These are phyloP conservation scores for Delichon dasypus DNA, from an alignment of 2,797 vertebrate genomes.

Conservation along the genomic window DNA sequence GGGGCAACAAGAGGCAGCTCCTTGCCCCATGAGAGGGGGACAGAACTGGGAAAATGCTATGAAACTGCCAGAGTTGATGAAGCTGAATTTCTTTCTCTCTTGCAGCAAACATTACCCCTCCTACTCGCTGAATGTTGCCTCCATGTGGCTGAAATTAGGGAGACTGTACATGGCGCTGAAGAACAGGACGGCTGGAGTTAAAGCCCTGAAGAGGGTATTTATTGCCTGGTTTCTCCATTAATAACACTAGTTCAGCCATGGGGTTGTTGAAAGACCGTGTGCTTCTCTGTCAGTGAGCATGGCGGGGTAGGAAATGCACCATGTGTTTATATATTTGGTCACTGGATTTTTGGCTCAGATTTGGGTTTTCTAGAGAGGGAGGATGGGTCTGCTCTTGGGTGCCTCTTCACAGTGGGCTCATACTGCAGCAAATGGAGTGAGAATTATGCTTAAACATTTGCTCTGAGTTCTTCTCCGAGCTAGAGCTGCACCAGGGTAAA, in stretches of 20 bases:
- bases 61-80: constrained; percentile 15
- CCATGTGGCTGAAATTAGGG: constrained; percentile 94
- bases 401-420: background rate
- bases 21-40: background rate
- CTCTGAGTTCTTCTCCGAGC: background rate
- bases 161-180: constrained; percentile 85
- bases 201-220: constrained; percentile 88
- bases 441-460: background rate
- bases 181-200: constrained; percentile 73
- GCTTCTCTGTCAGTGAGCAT: background rate
- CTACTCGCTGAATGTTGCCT: constrained; percentile 93
- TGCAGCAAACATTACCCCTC: constrained; percentile 88
- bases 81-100: constrained; percentile 13
- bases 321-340: background rate
- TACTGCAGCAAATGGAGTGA: background rate
- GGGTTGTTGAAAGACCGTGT: background rate
- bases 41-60: background rate
- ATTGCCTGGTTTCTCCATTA: background rate
- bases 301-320: background rate
- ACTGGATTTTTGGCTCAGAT: background rate
- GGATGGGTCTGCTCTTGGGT: background rate
- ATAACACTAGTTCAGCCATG: background rate
- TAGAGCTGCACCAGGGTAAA: background rate
- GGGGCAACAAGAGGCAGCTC: background rate
- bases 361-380: background rate